These are phyloP conservation scores for Loriculus beryllinus DNA, from an alignment of 2,797 vertebrate species.

Conservation along the genomic window DNA sequence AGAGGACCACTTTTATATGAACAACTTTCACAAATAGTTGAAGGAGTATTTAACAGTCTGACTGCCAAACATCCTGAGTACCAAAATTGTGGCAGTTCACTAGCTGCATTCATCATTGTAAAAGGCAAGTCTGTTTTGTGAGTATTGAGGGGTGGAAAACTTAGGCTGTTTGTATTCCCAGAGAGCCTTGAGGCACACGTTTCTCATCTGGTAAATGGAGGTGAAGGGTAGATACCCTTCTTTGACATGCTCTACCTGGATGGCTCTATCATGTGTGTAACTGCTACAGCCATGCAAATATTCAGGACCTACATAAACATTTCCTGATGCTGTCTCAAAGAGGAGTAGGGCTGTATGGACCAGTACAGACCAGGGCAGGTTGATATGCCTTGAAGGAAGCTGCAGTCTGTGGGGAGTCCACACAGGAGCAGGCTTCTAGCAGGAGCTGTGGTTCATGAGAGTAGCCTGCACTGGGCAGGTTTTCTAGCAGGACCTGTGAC, in stretches of 20 bases:
- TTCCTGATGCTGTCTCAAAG: background rate
- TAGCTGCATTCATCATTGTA: constrained; percentile 90
- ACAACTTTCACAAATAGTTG: constrained; percentile 77
- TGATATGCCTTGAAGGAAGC: background rate
- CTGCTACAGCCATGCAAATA: background rate
- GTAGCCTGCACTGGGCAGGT: background rate
- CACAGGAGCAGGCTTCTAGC: background rate
- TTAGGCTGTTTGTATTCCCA: background rate
- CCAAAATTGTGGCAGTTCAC: constrained; percentile 78
- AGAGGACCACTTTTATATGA: constrained; percentile 71
- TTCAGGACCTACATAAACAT: background rate
- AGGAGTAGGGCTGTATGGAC: background rate
- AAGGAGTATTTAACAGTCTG: constrained; percentile 79
- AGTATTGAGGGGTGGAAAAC: background rate
- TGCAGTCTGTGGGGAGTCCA: background rate
- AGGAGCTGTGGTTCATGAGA: background rate
- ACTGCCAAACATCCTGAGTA: constrained; percentile 78
- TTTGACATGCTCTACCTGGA: background rate
- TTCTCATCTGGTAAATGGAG: background rate
- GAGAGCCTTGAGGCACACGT: background rate
- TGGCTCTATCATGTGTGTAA: rapidly evolving
- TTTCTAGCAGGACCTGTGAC: background rate
- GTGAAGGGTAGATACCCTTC: background rate
- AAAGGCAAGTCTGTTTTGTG: constrained; percentile 76
- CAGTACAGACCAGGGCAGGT: background rate